phyloP scores from a whole-genome alignment of 2,797 vertebrate species.

The Ceryle rudis region DNA sequence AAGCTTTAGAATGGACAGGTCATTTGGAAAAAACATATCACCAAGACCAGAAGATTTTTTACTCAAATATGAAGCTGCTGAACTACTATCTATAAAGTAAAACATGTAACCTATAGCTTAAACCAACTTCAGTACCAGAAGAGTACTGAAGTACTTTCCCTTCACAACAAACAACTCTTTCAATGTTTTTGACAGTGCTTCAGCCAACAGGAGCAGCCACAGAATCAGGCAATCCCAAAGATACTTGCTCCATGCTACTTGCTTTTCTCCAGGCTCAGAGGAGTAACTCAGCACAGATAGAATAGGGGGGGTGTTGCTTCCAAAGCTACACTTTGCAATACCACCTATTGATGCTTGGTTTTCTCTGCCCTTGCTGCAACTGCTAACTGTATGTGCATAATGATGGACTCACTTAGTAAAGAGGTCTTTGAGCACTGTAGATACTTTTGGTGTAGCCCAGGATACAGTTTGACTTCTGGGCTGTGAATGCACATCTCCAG shows the following conservation, averaged over 20 bases:
- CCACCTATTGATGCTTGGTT: background rate
- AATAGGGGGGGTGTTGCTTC: background rate
- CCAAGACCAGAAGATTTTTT: background rate
- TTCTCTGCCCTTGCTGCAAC: background rate
- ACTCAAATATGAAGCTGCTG: background rate
- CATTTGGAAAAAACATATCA: background rate
- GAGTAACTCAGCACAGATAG: background rate
- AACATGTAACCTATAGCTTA: background rate
- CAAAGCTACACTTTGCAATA: background rate
- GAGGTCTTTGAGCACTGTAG: background rate
- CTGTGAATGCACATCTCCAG: background rate
- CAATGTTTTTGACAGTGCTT: background rate
- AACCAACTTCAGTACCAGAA: background rate
- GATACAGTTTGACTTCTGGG: background rate
- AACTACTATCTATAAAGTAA: background rate
- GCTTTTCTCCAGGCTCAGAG: background rate
- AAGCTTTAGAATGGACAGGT: background rate
- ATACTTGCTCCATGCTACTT: background rate
- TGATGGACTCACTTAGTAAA: background rate
- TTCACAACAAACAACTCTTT: background rate
- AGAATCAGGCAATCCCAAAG: background rate
- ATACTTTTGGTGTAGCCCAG: background rate
- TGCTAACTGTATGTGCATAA: background rate
- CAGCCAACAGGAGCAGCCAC: background rate
- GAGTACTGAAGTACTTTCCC: background rate